phyloP scores from a whole-genome alignment of 2,113 vertebrate species.

The Scartelaos histophorus region DNA sequence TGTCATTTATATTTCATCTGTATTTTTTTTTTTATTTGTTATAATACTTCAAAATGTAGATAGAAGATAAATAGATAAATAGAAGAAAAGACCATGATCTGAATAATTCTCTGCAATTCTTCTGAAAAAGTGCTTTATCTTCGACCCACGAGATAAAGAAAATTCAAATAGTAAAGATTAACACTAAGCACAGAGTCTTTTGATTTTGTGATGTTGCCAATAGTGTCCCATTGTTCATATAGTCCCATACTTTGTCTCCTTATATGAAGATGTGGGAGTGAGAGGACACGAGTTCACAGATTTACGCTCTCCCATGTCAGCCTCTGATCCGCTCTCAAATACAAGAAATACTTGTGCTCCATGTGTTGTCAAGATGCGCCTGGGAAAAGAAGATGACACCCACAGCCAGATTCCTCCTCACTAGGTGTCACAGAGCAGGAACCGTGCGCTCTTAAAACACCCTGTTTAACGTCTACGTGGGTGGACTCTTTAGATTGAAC shows the following conservation, averaged over 20 bases:
- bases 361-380: conserved; percentile 66
- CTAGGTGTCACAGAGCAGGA: conserved; percentile 6
- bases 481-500: conserved; percentile 37
- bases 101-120: no score
- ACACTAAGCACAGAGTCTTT: no score
- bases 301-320: conserved; percentile 39
- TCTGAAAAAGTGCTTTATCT: no score
- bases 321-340: conserved; percentile 46
- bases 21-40: no score
- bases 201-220: background rate
- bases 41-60: no score
- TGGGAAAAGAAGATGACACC: conserved; percentile 41
- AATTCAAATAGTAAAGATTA: no score
- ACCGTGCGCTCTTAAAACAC: conserved; percentile 13
- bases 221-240: background rate
- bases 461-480: conserved; percentile 25
- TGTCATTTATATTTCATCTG: no score
- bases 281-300: conserved; percentile 30
- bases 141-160: no score
- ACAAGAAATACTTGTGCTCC: conserved; percentile 44
- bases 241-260: conserved; percentile 5
- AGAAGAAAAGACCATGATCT: no score
- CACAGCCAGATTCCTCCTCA: conserved; percentile 18
- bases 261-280: conserved; percentile 21
- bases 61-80: no score